These are phyloP conservation scores for Petrolisthes manimaculis DNA, from an alignment of 2,888 invertebrate genomes.

Conservation along the genomic window DNA sequence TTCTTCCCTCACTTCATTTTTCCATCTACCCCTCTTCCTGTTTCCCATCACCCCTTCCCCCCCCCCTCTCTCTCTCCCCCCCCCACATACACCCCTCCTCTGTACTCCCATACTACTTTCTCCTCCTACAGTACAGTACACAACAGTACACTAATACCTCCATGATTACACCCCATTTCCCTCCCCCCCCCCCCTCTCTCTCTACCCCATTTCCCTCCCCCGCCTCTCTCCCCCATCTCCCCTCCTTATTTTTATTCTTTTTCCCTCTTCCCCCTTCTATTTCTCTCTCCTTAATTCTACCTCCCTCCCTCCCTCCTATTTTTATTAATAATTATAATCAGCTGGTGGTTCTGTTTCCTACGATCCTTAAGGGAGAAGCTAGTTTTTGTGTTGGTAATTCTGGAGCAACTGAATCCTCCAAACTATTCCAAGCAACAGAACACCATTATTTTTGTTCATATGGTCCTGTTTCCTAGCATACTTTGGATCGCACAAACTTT, in stretches of 20 bases:
- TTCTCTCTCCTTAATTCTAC: background rate
- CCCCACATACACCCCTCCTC: too few species aligned
- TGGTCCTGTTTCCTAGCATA: too few species aligned
- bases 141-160: too few species aligned
- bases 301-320: background rate
- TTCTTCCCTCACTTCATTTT: background rate
- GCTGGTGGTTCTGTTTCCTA: too few species aligned
- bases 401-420: too few species aligned
- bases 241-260: background rate
- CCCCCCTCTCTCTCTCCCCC: background rate
- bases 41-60: background rate
- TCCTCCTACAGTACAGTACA: too few species aligned
- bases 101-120: too few species aligned
- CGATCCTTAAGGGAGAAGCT: too few species aligned
- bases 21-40: background rate
- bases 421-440: too few species aligned
- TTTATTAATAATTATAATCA: background rate
- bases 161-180: background rate
- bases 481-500: too few species aligned
- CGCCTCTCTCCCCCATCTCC: background rate
- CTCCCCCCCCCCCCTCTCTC: background rate
- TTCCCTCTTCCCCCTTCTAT: background rate
- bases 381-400: too few species aligned
- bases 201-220: background rate
- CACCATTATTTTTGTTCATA: too few species aligned